Base-by-base conservation (phyloP, 1,140 invertebrate species). In the Aplysia californica region DNA sequence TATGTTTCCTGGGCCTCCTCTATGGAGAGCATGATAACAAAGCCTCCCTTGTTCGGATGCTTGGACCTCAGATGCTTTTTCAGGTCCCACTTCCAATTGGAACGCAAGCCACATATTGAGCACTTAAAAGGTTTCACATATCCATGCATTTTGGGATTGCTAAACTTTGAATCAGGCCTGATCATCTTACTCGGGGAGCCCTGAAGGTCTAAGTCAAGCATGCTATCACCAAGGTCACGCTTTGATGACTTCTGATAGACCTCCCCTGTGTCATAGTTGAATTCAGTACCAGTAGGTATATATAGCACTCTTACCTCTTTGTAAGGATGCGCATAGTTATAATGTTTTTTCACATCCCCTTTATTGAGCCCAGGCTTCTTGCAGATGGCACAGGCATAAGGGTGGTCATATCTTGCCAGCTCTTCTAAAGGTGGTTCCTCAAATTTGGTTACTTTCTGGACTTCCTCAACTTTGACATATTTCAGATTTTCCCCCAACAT, bases 71-170 rank as follows among this genome's bases (percentile, higher is more conserved):
- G 84, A 66, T 89, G 87, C 56, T 86, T 89, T 70, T 83, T 97
- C 75, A 98, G 96, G 90, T 98, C 97, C 96, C 96, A 98, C 80
- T 96, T 93, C 96, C 96, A 97, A 89, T 97, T 97, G 31, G 96
- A 97, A 78, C 96, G 93, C 86, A 97, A 96, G 31, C 94, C 93
- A 91, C 97, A 98, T 2, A 95, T 91, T 2, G 96, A 98, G 91
- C 97, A 98, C 90, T 97, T 95, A 87, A 97, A 98, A 3, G 96
- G 96, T 69, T 85, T 86, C 26, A 83, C 81, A 69, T 87, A 87
- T 15, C 85, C 85, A 79, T 86, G 82, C 38, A 79, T 76, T 76
- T 86, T 87, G 2, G 80, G 78, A 79, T 86, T 67, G 41, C 74
- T 64, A 72, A 56, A 78, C 29, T 78, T 78, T 1, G 76, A 73